Evolutionary conservation across 2,113 vertebrate species (phyloP), one percentile per base, ranked within the genome.

Genomic region (Collichthys lucidus): DNA sequence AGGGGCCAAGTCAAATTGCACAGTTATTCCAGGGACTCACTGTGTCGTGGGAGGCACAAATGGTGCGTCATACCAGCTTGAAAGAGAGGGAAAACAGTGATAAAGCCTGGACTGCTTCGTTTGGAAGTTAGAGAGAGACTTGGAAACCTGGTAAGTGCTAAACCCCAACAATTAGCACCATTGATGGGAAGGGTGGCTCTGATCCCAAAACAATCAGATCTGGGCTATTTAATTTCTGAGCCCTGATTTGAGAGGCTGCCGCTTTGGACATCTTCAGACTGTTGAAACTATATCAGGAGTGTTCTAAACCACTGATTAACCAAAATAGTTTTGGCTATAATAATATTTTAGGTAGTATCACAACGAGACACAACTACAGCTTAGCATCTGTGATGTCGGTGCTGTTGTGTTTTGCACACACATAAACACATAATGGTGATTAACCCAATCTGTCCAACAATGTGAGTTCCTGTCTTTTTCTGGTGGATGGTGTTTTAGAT

Each of bases 111-210:
- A 79, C 67, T 47, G 77, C 71, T 89, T 76, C 55, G 57, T 87
- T 87, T 82, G 75, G 78, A 85, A 81, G 65, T 11, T 17, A 31
- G 47, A 60, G 20, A 50, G n/a, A 53, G 55, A 85, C 74, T 86
- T 89, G 88, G 91, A 92, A 82, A 74, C 71, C 64, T 71, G 65
- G 55, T 40, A 69, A 46, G 88, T 64, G 86, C 57, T 90, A 89
- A 92, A 88, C 66, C 77, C 79, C 56, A 22, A 47, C 83, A 79
- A 89, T 93, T 87, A 91, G 62, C 85, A 80, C 69, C 74, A 67
- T 40, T 87, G 76, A 91, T 85, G 67, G 75, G 70, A 69, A 47
- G 35, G 65, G 80, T 78, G 80, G 82, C 80, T 81, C 49, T 56
- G 56, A 82, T 92, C 76, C 87, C 75, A 78, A 86, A 87, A 87